A percentile compares a stretch with the other conserved stretches of the same genome.
Conservation (phyloP, 2,797 vertebrate species). For the Simalia tracyae region DNA sequence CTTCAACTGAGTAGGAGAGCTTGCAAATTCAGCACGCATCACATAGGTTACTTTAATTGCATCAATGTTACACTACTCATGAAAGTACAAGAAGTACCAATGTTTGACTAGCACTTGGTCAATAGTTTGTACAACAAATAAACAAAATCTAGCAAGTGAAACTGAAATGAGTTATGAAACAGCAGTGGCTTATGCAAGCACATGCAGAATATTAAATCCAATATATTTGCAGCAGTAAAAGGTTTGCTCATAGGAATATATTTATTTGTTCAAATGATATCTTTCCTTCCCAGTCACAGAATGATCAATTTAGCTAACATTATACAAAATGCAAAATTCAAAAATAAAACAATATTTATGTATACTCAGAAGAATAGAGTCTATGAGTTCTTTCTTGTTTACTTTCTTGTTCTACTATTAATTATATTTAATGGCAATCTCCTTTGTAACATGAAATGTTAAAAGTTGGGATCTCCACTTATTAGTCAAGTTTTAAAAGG, state of each 20-base stretch:
- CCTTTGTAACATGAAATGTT: background rate
- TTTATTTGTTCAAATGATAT: background rate
- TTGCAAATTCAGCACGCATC: background rate
- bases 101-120: background rate
- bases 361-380: background rate
- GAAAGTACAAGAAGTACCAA: background rate
- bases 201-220: background rate
- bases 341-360: background rate
- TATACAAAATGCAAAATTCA: background rate
- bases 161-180: background rate
- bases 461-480: background rate
- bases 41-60: background rate
- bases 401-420: background rate
- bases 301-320: background rate
- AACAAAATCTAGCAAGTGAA: background rate
- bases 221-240: background rate
- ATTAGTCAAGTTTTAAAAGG: background rate
- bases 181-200: background rate
- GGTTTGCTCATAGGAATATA: background rate
- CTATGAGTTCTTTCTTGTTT: background rate
- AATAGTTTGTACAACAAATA: background rate
- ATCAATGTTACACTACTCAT: background rate
- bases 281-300: background rate
- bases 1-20: background rate
- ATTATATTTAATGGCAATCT: background rate